These are phyloP conservation scores for Andrena dorsata DNA, from an alignment of 2,888 invertebrate species.

Conservation along the genomic window DNA sequence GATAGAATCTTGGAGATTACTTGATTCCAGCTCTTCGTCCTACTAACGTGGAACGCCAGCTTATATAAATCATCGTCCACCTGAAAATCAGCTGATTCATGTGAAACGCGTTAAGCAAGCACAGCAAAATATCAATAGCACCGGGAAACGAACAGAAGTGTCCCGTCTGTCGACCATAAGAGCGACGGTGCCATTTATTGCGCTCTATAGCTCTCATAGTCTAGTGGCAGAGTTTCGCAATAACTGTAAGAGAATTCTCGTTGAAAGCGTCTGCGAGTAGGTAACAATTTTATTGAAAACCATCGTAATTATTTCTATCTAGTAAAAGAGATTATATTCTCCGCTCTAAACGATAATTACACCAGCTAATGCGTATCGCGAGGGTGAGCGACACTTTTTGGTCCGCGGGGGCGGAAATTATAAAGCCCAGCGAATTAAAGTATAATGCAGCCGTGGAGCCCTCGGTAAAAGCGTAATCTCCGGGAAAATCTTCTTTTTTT, in stretches of 20 bases:
- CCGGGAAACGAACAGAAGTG: conserved; percentile 23
- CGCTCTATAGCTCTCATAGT: too few species aligned
- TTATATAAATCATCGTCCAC: conserved; percentile 39
- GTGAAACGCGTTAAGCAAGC: conserved; percentile 36
- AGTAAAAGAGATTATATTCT: too few species aligned
- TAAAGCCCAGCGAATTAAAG: conserved; percentile 41
- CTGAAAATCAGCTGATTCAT: conserved; percentile 56
- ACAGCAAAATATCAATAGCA: conserved; percentile 16
- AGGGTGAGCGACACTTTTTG: background rate
- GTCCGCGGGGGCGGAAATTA: conserved; percentile 14
- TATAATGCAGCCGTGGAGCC: conserved; percentile 13
- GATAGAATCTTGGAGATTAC: conserved; percentile 25
- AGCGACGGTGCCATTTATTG: conserved; percentile 21
- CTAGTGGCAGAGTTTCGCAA: too few species aligned
- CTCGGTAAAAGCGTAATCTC: conserved; percentile 43
- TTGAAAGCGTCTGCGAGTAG: too few species aligned
- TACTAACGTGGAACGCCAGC: conserved; percentile 5
- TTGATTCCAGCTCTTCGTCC: background rate
- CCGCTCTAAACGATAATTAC: too few species aligned
- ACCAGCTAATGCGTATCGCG: background rate
- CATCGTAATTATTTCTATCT: too few species aligned
- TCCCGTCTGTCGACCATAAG: conserved; percentile 13
- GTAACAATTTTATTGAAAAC: too few species aligned
- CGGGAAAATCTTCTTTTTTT: conserved; percentile 29
- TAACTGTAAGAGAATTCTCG: too few species aligned